Conservation (phyloP, 2,113 vertebrate species). For the Parus major region DNA sequence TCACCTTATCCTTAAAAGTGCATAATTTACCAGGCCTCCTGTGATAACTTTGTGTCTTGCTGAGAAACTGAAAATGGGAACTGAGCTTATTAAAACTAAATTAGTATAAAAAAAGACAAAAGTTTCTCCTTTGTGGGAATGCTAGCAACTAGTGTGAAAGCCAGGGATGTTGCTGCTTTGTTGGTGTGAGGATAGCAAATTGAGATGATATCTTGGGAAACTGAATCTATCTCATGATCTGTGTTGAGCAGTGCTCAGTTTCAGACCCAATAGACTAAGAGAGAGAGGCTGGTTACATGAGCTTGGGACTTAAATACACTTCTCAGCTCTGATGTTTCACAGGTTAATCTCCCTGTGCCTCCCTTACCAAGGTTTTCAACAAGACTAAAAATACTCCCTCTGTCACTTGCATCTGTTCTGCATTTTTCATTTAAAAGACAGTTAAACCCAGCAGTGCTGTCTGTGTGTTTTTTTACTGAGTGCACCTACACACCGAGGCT, state of each 20-base stretch:
- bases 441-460: neutral
- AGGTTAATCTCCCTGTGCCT: neutral
- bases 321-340: neutral
- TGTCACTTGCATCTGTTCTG: neutral
- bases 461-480: accelerated
- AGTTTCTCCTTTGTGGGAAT: neutral
- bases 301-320: neutral
- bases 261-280: neutral
- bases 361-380: neutral
- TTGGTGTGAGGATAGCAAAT: neutral
- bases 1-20: slow-evolving; percentile 26
- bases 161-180: neutral
- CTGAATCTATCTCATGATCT: neutral
- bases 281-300: neutral
- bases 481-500: accelerated
- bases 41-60: neutral
- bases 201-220: neutral
- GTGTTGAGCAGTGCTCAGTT: neutral
- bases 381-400: neutral
- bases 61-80: neutral
- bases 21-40: slow-evolving; percentile 17
- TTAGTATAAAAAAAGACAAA: neutral
- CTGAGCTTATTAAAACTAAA: slow-evolving; percentile 33
- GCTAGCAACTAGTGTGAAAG: neutral
- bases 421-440: neutral